Conservation (phyloP, 1,140 invertebrate genomes). For the Solenopsis invicta region DNA sequence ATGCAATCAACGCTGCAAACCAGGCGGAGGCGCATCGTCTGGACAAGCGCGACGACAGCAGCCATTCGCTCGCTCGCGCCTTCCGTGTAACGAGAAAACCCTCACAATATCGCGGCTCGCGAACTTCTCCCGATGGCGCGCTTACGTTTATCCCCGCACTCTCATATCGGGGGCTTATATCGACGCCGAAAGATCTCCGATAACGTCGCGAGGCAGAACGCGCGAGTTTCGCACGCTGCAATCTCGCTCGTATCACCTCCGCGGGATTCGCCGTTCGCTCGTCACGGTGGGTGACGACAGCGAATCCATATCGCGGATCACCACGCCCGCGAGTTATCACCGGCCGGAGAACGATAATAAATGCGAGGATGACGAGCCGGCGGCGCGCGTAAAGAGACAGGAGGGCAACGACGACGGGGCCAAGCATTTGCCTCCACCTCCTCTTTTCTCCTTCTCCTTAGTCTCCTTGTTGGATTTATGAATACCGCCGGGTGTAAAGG, state of each 20-base stretch:
- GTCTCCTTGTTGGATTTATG: conserved; percentile 71
- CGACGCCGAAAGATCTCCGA: conserved; percentile 13
- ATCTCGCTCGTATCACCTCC: conserved; percentile 22
- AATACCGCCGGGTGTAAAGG: conserved; percentile 71
- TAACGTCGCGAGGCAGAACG: conserved; percentile 29
- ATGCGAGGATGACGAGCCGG: conserved; percentile 20
- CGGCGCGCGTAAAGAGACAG: conserved; percentile 29
- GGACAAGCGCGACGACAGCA: neutral
- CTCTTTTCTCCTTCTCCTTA: neutral
- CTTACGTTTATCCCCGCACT: neutral
- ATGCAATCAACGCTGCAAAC: conserved; percentile 11
- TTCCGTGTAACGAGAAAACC: neutral
- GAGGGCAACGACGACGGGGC: conserved; percentile 22
- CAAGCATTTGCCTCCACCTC: neutral
- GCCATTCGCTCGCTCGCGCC: neutral
- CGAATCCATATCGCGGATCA: conserved; percentile 43
- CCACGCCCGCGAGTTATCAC: conserved; percentile 42
- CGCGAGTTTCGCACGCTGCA: conserved; percentile 16
- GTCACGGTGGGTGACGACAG: conserved; percentile 16
- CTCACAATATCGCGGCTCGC: neutral
- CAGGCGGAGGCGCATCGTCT: neutral
- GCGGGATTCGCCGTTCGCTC: conserved; percentile 34
- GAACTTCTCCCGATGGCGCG: neutral
- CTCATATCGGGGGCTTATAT: conserved; percentile 6
- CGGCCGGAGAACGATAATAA: conserved; percentile 54